A percentile compares a stretch with the other conserved stretches of the same genome.
These are phyloP conservation scores for Lycia hirtaria DNA, from an alignment of 2,888 invertebrate species.

Conservation along the genomic window DNA sequence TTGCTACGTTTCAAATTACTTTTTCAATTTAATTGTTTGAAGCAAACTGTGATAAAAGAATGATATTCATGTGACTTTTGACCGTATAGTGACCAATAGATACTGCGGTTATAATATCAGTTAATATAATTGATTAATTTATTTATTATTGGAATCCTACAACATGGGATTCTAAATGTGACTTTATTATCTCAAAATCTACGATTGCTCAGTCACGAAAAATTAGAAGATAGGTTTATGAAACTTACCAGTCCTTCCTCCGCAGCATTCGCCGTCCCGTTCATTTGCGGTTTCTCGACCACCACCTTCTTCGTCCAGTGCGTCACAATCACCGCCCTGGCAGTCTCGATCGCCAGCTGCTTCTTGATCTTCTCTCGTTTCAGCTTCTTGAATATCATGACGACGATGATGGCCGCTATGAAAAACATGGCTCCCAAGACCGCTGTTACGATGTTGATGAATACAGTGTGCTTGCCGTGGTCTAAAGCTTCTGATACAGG, in stretches of 20 bases:
- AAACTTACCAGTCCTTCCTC: slow-evolving; percentile 87
- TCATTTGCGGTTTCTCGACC: slow-evolving; percentile 91
- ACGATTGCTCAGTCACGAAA: too few relatives aligned
- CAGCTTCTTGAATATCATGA: slow-evolving; percentile 88
- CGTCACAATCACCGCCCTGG: slow-evolving; percentile 91
- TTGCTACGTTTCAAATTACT: too few relatives aligned
- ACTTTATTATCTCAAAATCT: too few relatives aligned
- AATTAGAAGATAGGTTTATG: too few relatives aligned
- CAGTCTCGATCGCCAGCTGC: slow-evolving; percentile 91
- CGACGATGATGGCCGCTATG: slow-evolving; percentile 84
- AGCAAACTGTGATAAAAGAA: too few relatives aligned
- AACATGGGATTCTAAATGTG: too few relatives aligned
- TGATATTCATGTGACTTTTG: too few relatives aligned
- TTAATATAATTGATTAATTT: too few relatives aligned
- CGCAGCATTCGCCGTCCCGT: slow-evolving; percentile 85
- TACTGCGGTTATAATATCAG: too few relatives aligned
- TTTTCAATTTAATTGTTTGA: too few relatives aligned
- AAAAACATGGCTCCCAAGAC: slow-evolving; percentile 87
- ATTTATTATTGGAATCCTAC: too few relatives aligned
- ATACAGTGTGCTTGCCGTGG: slow-evolving; percentile 80
- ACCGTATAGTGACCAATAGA: too few relatives aligned
- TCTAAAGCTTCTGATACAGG: slow-evolving; percentile 68
- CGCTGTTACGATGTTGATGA: slow-evolving; percentile 86
- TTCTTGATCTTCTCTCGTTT: slow-evolving; percentile 93
- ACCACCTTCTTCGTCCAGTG: slow-evolving; percentile 97